Evolutionary conservation across 2,797 vertebrate species (phyloP).

Genomic region (Limnodromus scolopaceus): DNA sequence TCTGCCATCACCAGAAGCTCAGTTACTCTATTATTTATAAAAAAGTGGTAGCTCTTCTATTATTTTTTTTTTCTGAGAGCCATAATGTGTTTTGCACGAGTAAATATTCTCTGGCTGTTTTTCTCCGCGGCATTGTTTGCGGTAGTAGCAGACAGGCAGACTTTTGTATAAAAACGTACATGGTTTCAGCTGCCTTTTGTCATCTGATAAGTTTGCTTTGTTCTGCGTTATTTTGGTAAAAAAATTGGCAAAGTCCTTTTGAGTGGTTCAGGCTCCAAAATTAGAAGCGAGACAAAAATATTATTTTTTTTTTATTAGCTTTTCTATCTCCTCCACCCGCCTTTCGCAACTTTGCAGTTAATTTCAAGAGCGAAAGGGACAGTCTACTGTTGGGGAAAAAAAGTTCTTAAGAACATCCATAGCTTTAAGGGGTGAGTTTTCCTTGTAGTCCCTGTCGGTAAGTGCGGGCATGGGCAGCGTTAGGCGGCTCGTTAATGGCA

Average conservation of each 20-base stretch:
- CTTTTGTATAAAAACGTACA: background rate
- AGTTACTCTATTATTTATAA: background rate
- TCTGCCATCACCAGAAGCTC: background rate
- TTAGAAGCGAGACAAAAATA: conserved; percentile 39
- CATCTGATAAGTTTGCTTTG: conserved; percentile 60
- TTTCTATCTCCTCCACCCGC: background rate
- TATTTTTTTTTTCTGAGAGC: background rate
- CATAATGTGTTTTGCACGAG: background rate
- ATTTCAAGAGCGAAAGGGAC: background rate
- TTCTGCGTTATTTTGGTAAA: conserved; percentile 30
- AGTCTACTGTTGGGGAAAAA: background rate
- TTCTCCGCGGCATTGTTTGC: conserved; percentile 14
- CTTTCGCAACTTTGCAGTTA: conserved; percentile 20
- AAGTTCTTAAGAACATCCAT: background rate
- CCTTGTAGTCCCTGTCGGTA: background rate
- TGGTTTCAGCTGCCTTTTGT: conserved; percentile 51
- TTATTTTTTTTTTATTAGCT: conserved; percentile 22
- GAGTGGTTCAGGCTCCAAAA: conserved; percentile 8
- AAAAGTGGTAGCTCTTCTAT: background rate
- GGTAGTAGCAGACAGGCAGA: conserved; percentile 25
- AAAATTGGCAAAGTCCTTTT: conserved; percentile 30
- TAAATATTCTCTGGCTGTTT: conserved; percentile 33
- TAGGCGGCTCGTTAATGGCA: background rate
- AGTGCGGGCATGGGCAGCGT: background rate
- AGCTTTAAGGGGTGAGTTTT: background rate